Conservation (phyloP, 2,888 invertebrate genomes). For the Polietes domitor region DNA sequence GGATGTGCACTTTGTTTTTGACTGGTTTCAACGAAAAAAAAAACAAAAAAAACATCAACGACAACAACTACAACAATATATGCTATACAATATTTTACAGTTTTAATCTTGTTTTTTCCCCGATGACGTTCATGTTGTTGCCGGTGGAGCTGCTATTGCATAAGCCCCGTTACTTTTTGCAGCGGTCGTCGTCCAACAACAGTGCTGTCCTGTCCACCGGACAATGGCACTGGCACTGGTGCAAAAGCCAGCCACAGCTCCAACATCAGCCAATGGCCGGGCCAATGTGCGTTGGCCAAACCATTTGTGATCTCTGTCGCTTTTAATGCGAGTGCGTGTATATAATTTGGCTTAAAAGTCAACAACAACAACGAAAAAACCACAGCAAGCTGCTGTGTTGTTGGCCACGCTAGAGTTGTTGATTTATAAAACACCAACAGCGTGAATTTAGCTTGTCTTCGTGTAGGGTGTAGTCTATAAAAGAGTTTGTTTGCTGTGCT, state of each 20-base stretch:
- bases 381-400: not conserved
- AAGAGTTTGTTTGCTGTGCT: no score
- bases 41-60: not conserved
- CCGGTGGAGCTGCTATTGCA: not conserved
- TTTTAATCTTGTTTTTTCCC: conserved; percentile 62
- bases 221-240: conserved; percentile 34
- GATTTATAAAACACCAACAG: conserved; percentile 11
- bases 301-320: conserved; percentile 56
- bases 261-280: not conserved
- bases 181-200: conserved; percentile 5
- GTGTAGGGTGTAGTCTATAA: not conserved
- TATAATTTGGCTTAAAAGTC: conserved; percentile 59
- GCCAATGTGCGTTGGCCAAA: conserved; percentile 17
- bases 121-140: not conserved
- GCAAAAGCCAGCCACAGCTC: not conserved
- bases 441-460: not conserved
- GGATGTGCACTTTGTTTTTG: conserved; percentile 46
- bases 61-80: conserved; percentile 31
- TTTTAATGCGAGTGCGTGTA: conserved; percentile 67
- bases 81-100: conserved; percentile 62
- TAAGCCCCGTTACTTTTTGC: conserved; percentile 24
- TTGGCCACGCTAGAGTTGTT: not conserved
- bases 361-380: conserved; percentile 1
- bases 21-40: conserved; percentile 52
- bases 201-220: conserved; percentile 50